Evolutionary conservation across 2,888 invertebrate species (phyloP).

Genomic region (Diarsia rubi): DNA sequence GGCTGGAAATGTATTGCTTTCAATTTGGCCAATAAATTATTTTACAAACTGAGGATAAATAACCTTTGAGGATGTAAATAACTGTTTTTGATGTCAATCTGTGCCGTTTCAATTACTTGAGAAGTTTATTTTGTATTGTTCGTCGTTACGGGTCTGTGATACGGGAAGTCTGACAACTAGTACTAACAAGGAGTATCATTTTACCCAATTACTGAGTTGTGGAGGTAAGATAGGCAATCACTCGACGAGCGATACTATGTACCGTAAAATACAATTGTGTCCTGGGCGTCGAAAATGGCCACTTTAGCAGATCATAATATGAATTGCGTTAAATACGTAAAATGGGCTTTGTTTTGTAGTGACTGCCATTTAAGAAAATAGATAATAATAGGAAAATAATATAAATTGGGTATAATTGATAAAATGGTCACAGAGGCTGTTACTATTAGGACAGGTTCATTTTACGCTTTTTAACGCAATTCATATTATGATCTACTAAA

Average conservation of each 20-base stretch:
- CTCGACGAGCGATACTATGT: background rate
- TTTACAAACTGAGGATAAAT: background rate
- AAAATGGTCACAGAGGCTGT: too few relatives aligned
- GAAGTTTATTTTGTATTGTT: background rate
- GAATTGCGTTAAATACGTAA: too few relatives aligned
- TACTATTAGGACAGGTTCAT: too few relatives aligned
- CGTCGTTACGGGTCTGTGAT: background rate
- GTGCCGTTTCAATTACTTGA: background rate
- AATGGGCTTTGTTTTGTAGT: too few relatives aligned
- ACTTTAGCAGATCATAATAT: too few relatives aligned
- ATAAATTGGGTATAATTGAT: too few relatives aligned
- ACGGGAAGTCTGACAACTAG: background rate
- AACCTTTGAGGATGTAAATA: background rate
- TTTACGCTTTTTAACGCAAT: too few relatives aligned
- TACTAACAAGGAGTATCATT: background rate
- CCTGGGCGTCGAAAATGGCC: too few relatives aligned
- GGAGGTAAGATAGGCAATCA: background rate
- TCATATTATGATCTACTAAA: too few relatives aligned
- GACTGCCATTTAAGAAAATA: too few relatives aligned
- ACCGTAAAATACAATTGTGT: background rate
- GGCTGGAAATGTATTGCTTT: slow-evolving; percentile 26
- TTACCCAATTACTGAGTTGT: background rate
- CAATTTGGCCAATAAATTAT: slow-evolving; percentile 27
- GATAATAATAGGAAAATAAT: too few relatives aligned
- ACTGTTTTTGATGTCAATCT: slow-evolving; percentile 2